Conservation (phyloP, 2,888 invertebrate genomes). For the Flexamia atlantica region DNA sequence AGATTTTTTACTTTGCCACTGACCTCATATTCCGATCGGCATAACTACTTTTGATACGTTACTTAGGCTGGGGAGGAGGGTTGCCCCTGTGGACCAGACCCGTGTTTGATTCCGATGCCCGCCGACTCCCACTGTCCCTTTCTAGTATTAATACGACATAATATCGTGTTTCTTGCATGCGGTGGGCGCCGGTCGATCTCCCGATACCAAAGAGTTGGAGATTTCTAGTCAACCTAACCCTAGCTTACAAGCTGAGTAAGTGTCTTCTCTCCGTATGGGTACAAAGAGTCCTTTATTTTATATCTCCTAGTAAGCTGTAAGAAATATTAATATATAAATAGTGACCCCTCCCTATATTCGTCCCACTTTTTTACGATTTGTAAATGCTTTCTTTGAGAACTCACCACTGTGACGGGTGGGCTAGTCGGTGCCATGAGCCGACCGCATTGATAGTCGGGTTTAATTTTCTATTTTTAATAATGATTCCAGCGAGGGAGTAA, state of each 20-base stretch:
- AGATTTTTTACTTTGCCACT: constrained; percentile 63
- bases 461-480: constrained; percentile 65
- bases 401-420: constrained; percentile 46
- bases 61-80: constrained; percentile 59
- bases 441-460: constrained; percentile 59
- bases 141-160: constrained; percentile 26
- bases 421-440: constrained; percentile 57
- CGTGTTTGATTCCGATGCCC: constrained; percentile 44
- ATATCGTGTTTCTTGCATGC: constrained; percentile 61
- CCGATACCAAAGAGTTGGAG: constrained; percentile 69
- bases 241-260: constrained; percentile 62
- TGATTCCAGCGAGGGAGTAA: constrained; percentile 65
- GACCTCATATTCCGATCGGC: constrained; percentile 62
- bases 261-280: constrained; percentile 65
- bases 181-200: constrained; percentile 67
- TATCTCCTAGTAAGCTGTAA: constrained; percentile 64
- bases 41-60: constrained; percentile 65
- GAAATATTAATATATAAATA: constrained; percentile 64
- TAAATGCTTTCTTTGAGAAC: constrained; percentile 63
- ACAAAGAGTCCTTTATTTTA: constrained; percentile 65
- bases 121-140: constrained; percentile 40
- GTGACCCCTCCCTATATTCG: constrained; percentile 62
- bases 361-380: constrained; percentile 65
- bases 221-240: constrained; percentile 62
- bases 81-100: constrained; percentile 59